Base-by-base conservation (phyloP, 2,797 vertebrate genomes). In the Ataeniobius toweri region DNA sequence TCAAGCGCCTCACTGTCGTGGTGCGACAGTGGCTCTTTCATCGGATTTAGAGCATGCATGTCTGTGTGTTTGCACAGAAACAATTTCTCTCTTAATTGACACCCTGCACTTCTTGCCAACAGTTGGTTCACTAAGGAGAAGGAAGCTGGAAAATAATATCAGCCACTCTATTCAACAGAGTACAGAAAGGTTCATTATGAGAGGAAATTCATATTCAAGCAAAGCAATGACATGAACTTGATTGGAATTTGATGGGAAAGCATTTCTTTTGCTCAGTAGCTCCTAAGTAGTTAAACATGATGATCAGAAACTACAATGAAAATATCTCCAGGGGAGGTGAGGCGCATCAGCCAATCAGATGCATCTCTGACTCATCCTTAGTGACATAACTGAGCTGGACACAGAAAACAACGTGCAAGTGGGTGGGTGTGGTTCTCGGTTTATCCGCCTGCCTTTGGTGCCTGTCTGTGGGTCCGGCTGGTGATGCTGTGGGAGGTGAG, bases 31-130 rank as follows among this genome's bases (percentile, higher is more conserved):
- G 88, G 75, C 85, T 84, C 92, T 91, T 93, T 94, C 90, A 93
- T 91, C 85, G 84, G 88, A 89, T 85, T 84, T 88, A 83, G 77
- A 76, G 73, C 58, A 86, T 82, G 84, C 77, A 74, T 80, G 74
- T 85, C 71, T 82, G 72, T 83, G 85, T 84, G 79, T 90, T 88
- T 89, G 76, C 84, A 85, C 86, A 90, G 87, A 92, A 89, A 92
- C 87, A 88, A 89, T 86, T 92, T 93, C 92, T 86, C 88, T 71
- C 88, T 90, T 93, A 94, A 95, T 94, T 94, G 93, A 89, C 91
- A 89, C 83, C 13, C 84, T 48, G 53, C 87, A 50, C 90, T 83
- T 90, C 90, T 93, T 93, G 92, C 92, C 92, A 94, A 94, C 90
- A 91, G 93, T 88, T 88, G 91, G 88, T 89, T 91, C 88, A 89